phyloP scores from a whole-genome alignment of 2,113 vertebrate species.

The Oryzias melastigma region DNA sequence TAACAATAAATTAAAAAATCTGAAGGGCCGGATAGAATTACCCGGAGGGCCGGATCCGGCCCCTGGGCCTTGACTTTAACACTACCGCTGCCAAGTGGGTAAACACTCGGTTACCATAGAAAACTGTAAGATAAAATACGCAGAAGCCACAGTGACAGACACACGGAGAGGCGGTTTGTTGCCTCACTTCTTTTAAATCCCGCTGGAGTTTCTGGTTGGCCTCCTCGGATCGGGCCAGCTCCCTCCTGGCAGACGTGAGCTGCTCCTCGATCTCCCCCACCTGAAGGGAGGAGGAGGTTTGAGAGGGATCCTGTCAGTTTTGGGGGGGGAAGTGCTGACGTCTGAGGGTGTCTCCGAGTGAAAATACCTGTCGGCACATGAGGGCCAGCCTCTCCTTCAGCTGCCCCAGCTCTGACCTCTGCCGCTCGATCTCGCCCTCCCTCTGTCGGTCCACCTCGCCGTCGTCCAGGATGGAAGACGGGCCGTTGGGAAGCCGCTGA shows the following conservation, averaged over 20 bases:
- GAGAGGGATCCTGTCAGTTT: too few relatives aligned
- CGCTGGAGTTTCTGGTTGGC: slow-evolving; percentile 88
- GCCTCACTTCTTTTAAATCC: slow-evolving; percentile 88
- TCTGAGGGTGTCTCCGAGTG: background rate
- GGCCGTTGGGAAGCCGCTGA: slow-evolving; percentile 86
- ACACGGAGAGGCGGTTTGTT: slow-evolving; percentile 3
- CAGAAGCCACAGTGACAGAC: too few relatives aligned
- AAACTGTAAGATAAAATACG: slow-evolving; percentile 17
- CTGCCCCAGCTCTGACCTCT: slow-evolving; percentile 85
- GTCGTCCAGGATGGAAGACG: slow-evolving; percentile 74
- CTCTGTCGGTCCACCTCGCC: slow-evolving; percentile 75
- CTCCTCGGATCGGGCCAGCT: slow-evolving; percentile 89
- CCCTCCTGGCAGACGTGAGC: slow-evolving; percentile 84
- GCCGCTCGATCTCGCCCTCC: slow-evolving; percentile 85
- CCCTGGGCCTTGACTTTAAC: too few relatives aligned
- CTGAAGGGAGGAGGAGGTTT: slow-evolving; percentile 51
- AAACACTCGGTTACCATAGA: slow-evolving; percentile 45
- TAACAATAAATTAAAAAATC: too few relatives aligned
- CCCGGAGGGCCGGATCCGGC: too few relatives aligned
- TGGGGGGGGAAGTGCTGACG: too few relatives aligned
- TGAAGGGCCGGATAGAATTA: too few relatives aligned
- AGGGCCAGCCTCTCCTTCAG: slow-evolving; percentile 87
- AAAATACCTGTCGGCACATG: slow-evolving; percentile 84
- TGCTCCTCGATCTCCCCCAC: slow-evolving; percentile 92
- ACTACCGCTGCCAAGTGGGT: slow-evolving; percentile 35